Conservation (phyloP, 2,113 vertebrate genomes). For the Spilogale gracilis region DNA sequence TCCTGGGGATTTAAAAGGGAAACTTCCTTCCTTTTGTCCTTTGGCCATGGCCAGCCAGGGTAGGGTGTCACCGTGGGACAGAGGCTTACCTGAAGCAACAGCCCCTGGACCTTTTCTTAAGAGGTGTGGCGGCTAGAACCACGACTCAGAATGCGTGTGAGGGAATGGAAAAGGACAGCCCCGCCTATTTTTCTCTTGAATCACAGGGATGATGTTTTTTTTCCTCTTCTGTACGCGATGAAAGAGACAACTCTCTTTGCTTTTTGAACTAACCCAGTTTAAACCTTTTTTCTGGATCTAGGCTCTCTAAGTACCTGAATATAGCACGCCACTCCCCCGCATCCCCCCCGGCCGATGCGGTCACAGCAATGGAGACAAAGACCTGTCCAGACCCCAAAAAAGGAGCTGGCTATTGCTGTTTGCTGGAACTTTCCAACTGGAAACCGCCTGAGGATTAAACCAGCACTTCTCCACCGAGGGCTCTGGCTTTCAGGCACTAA, state of each 20-base stretch:
- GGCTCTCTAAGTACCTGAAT: slow-evolving; percentile 51
- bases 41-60: slow-evolving; percentile 33
- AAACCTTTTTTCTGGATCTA: slow-evolving; percentile 51
- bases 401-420: not conserved
- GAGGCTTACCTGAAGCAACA: slow-evolving; percentile 28
- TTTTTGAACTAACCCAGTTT: slow-evolving; percentile 25
- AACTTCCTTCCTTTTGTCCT: slow-evolving; percentile 83
- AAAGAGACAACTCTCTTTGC: slow-evolving; percentile 68
- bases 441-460: not conserved
- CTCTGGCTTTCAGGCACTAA: not conserved
- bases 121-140: slow-evolving; percentile 29
- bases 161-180: slow-evolving; percentile 40
- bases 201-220: slow-evolving; percentile 38
- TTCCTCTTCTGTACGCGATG: slow-evolving; percentile 59
- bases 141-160: slow-evolving; percentile 68
- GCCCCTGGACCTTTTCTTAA: slow-evolving; percentile 71
- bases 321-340: not conserved
- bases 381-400: not conserved
- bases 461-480: not conserved
- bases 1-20: slow-evolving; percentile 81
- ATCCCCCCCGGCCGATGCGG: not conserved
- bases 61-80: slow-evolving; percentile 59
- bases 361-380: not conserved
- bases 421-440: not conserved
- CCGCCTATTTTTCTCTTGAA: slow-evolving; percentile 64